Percentiles rank a stretch among this genome's conserved stretches.
These are phyloP conservation scores for Xanthorhoe designata DNA, from an alignment of 2,888 invertebrate genomes.

Conservation along the genomic window DNA sequence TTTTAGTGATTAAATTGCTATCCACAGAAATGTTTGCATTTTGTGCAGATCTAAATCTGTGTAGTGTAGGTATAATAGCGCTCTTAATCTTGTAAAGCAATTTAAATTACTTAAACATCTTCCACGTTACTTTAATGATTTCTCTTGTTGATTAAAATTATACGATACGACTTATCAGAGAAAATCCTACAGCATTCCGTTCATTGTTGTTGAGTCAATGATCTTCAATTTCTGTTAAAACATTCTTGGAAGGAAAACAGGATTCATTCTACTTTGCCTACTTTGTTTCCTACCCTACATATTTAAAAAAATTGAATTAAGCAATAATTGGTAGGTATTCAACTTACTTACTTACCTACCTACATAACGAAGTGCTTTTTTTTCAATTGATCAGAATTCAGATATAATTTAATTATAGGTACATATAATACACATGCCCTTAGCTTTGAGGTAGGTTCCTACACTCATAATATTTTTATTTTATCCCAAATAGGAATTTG, in stretches of 20 bases:
- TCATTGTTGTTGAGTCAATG: conserved; percentile 2
- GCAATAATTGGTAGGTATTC: neutral
- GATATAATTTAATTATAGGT: too few relatives aligned
- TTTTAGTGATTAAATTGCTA: neutral
- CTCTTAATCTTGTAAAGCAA: neutral
- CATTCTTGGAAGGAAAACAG: conserved; percentile 22
- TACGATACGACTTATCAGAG: neutral
- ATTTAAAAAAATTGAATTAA: too few relatives aligned
- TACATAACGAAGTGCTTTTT: too few relatives aligned
- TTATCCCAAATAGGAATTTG: neutral
- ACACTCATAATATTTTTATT: neutral
- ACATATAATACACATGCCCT: too few relatives aligned
- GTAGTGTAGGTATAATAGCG: too few relatives aligned
- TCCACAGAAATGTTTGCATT: neutral
- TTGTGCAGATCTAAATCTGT: neutral
- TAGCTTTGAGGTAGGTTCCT: too few relatives aligned
- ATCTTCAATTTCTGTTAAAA: conserved; percentile 7
- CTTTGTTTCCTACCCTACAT: too few relatives aligned
- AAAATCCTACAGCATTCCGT: neutral
- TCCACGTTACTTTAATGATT: neutral
- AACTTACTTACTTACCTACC: too few relatives aligned
- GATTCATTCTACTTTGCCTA: neutral
- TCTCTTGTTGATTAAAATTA: too few relatives aligned
- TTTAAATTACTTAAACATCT: conserved; percentile 1
- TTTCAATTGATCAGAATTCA: too few relatives aligned